Evolutionary conservation across 2,113 vertebrate genomes (phyloP), one percentile per base, ranked within the genome.

Genomic region (Gobiocypris rarus): DNA sequence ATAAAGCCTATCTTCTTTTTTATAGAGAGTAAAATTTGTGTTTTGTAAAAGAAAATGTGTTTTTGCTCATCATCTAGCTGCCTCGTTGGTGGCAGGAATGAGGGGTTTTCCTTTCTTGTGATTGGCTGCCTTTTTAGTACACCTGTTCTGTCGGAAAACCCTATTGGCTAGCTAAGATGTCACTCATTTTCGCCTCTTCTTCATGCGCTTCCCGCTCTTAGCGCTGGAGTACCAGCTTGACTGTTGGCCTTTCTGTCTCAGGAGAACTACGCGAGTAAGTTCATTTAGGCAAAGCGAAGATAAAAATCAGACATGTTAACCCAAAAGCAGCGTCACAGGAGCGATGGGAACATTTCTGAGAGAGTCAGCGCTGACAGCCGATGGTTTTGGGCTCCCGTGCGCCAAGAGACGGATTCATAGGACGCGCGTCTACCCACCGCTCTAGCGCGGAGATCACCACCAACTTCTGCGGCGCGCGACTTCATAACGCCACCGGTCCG

Each of bases 341-440:
- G 76, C 58, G 83, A 85, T 80, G 83, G 83, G 83, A 80, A 71
- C 76, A 73, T 85, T 85, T 54, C 70, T 31, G 77, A 58, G 15
- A 38, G 54, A 69, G 71, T 81, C 63, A 63, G 15, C 19, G 24
- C 56, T 56, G 38, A 41, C 38, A 73, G 73, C 38, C 63, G 59
- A 38, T 41, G 63, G 31, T 82, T 82, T 71, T 54, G 65, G 65
- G 63, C 54, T 69, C 19, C 6, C 22, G 22, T 70, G 80, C 63
- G 52, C 38, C 48, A 43, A 67, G 52, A 80, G 78, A 83, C 74
- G 85, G 79, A 82, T 65, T 84, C 71, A 83, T 78, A 75, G 38
- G 56, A 80, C 83, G 83, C 75, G 75, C 54, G 34, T 75, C 41
- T 61, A 13, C 52, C n/a, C 56, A n/a, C 52, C 7, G 41, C 48